Percentiles rank a stretch among this genome's conserved stretches.
Evolutionary conservation across 1,140 invertebrate genomes (phyloP).

Genomic region (Drosophila chauvacae): DNA sequence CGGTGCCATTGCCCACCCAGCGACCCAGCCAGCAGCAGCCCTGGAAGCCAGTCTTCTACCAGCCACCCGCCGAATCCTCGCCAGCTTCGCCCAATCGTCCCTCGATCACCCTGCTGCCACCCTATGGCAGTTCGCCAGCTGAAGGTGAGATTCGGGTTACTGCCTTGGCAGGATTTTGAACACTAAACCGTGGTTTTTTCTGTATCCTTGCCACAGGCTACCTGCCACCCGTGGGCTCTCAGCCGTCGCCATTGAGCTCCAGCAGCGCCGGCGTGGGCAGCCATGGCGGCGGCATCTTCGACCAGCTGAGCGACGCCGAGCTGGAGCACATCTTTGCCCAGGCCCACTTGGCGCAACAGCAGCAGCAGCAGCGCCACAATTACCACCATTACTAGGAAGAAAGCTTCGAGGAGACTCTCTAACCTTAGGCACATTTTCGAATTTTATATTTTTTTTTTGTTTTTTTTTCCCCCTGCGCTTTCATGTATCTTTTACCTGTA

Average conservation of each 20-base stretch:
- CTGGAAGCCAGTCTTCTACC: slow-evolving; percentile 74
- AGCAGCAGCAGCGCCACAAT: slow-evolving; percentile 47
- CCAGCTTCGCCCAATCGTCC: slow-evolving; percentile 59
- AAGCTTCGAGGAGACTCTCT: background rate
- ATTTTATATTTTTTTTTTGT: slow-evolving; percentile 43
- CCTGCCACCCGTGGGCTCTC: slow-evolving; percentile 59
- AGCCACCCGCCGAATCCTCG: slow-evolving; percentile 55
- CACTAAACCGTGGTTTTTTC: background rate
- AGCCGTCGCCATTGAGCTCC: slow-evolving; percentile 36
- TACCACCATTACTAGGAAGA: slow-evolving; percentile 60
- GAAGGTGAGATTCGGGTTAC: slow-evolving; percentile 49
- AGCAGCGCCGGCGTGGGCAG: slow-evolving; percentile 26
- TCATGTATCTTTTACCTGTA: slow-evolving; percentile 12
- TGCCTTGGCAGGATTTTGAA: background rate
- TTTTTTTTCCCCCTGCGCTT: background rate
- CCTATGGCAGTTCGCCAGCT: slow-evolving; percentile 70
- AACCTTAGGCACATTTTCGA: slow-evolving; percentile 12
- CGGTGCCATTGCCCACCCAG: slow-evolving; percentile 17
- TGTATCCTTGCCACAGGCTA: slow-evolving; percentile 56
- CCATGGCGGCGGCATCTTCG: slow-evolving; percentile 65
- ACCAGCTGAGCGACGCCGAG: slow-evolving; percentile 73
- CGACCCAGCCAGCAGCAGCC: slow-evolving; percentile 62
- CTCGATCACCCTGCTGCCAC: slow-evolving; percentile 70
- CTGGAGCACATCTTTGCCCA: slow-evolving; percentile 80
- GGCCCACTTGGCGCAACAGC: slow-evolving; percentile 67